Base-by-base conservation (phyloP, 2,113 vertebrate genomes). In the Chascanopsetta lugubris region DNA sequence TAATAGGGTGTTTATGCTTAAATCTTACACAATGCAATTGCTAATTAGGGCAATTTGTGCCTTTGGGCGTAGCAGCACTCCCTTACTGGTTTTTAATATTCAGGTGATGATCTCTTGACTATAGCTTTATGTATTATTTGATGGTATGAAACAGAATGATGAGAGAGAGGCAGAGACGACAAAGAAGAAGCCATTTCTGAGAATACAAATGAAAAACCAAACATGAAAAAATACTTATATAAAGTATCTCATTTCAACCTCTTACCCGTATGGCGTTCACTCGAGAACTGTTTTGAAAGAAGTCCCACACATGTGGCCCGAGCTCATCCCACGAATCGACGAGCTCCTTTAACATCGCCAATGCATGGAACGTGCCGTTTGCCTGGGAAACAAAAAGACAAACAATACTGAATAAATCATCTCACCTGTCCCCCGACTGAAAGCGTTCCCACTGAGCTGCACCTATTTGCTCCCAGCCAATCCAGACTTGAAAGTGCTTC, bases 261-360 rank as follows among this genome's bases (percentile, higher is more conserved):
- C 93, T 95, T 79, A 99, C 97, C 95, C 96, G 91, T 34, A 98
- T 38, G 6, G 92, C 60, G 55, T 95, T 94, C 91, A 98, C 92
- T 89, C 95, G 95, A 53, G 86, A 53, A 83, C 95, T 92, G 15
- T 88, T 93, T 75, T 98, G 91, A 87, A 99, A 89, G 79, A 95
- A 97, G 0, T 89, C 85, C 93, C 93, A 94, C 61, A 98, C 87
- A 67, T 92, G 89, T 0, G 94, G 94, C 63, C 94, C 93, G 29
- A 96, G 87, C 29, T 93, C 91, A 17, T 94, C 90, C 97, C 96
- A 99, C 65, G 91, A 90, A 53, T 93, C 94, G 36, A 91, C 92
- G 0, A 98, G 84, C 55, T 96, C 94, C 61, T 90, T 92, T 27
- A 98, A 90, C 68, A 91, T 92, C 57, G 94, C 93, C 80, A 99